phyloP scores from a whole-genome alignment of 2,797 vertebrate species.

The Sciurus vulgaris region DNA sequence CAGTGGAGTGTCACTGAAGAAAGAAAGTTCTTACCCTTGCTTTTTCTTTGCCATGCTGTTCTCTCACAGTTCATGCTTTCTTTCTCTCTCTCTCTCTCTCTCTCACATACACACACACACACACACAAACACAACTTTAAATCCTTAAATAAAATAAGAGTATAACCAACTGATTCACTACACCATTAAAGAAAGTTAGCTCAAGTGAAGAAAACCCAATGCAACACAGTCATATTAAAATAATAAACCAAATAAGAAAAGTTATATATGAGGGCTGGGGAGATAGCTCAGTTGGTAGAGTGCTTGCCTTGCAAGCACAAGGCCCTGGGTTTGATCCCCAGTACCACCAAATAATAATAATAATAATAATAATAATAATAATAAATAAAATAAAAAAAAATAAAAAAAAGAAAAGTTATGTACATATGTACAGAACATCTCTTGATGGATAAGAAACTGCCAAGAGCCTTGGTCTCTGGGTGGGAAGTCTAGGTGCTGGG shows the following conservation, averaged over 20 bases:
- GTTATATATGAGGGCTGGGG: too few species aligned
- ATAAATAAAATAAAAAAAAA: too few species aligned
- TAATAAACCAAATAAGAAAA: background rate
- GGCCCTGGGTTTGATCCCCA: too few species aligned
- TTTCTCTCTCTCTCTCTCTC: too few species aligned
- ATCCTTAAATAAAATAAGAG: constrained; percentile 1
- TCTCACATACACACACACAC: background rate
- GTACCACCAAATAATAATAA: too few species aligned
- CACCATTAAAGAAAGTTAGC: background rate
- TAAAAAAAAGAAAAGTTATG: background rate
- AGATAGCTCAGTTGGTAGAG: too few species aligned
- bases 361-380: too few species aligned
- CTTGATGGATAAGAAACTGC: constrained; percentile 16
- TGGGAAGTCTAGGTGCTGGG: background rate
- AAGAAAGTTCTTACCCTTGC: background rate
- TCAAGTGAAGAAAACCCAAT: background rate
- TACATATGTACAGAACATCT: background rate
- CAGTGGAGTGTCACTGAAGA: background rate
- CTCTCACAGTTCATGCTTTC: background rate
- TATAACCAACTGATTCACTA: constrained; percentile 15
- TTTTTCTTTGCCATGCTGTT: constrained; percentile 46
- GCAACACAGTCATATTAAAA: background rate
- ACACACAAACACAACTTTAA: background rate
- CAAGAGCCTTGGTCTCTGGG: background rate
- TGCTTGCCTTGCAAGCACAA: too few species aligned